Base-by-base conservation (phyloP, 2,113 vertebrate species). In the Malurus alboscapulatus region DNA sequence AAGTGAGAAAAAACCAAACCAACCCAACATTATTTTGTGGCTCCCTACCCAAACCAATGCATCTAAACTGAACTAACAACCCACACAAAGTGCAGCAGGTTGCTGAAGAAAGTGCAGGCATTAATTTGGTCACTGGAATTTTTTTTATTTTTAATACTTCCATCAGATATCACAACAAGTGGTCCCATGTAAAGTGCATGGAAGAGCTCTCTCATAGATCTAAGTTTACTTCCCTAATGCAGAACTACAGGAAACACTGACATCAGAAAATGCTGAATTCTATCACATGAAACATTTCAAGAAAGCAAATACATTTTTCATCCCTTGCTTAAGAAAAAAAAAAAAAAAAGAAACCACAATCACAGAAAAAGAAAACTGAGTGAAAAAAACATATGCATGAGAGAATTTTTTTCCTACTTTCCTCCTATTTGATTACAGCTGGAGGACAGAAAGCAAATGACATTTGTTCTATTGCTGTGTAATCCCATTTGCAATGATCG, bases 401-500 rank as follows among this genome's bases (percentile, higher is more conserved):
- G n/a, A 58, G 14, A 84, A 50, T 17, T 18, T 58, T 79, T 83
- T 84, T 50, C 32, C 45, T 80, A 1, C 72, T 90, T 77, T 77
- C 17, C 75, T 72, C 59, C 34, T 75, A 40, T 87, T 87, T 87
- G 77, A 75, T 79, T 73, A 69, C 69, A 62, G 62, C 80, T 92
- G 66, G 77, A 88, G 89, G 69, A 88, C 18, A 96, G 69, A 75
- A 93, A 82, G 27, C 32, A 26, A 71, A 66, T 45, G n/a, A 75
- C 82, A 95, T 96, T 96, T 92, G 77, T 87, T 93, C 54, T 58
- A 91, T 58, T 76, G 62, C 71, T 85, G 50, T 3, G 14, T 79
- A 93, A 95, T 85, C 47, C 73, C 42, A 71, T 95, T 95, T 95
- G 54, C 82, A 92, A 12, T n/a, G 87, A 92, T 87, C 10, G 5